These are phyloP conservation scores for Arctocebus calabarensis DNA, from an alignment of 2,797 vertebrate genomes.

Conservation along the genomic window DNA sequence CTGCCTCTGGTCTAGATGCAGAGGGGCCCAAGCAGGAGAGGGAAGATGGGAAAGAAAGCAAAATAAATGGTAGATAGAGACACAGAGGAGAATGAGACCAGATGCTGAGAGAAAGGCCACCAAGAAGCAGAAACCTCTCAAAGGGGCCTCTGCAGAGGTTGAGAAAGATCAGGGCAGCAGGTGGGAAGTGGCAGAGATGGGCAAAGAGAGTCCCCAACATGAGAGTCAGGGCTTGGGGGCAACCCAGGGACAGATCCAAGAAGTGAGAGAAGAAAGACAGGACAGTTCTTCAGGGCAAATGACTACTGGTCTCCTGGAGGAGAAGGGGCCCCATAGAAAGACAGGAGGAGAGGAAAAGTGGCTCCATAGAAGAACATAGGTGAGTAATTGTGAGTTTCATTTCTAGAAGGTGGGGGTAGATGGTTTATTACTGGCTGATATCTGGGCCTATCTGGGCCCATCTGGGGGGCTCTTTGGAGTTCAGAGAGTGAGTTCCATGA, in stretches of 20 bases:
- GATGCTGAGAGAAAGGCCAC: background rate
- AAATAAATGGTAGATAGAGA: background rate
- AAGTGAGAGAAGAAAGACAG: background rate
- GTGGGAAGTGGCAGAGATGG: background rate
- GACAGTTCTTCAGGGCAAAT: background rate
- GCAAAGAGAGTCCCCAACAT: background rate
- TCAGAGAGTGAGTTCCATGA: background rate
- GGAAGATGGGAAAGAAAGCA: background rate
- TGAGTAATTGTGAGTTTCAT: background rate
- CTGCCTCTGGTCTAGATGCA: background rate
- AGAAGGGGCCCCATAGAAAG: background rate
- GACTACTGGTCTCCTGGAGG: background rate
- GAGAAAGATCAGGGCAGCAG: background rate
- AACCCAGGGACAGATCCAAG: background rate
- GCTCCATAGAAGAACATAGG: background rate
- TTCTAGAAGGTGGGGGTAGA: background rate
- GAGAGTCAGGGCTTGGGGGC: background rate
- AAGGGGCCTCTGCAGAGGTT: background rate
- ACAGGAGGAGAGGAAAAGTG: background rate
- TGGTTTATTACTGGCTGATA: background rate
- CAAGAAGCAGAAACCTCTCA: background rate
- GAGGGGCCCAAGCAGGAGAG: too few relatives aligned
- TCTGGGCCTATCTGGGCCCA: too few relatives aligned
- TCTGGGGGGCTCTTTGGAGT: background rate
- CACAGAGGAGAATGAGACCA: background rate